phyloP scores from a whole-genome alignment of 2,797 vertebrate species.

The Malacoraja senta region DNA sequence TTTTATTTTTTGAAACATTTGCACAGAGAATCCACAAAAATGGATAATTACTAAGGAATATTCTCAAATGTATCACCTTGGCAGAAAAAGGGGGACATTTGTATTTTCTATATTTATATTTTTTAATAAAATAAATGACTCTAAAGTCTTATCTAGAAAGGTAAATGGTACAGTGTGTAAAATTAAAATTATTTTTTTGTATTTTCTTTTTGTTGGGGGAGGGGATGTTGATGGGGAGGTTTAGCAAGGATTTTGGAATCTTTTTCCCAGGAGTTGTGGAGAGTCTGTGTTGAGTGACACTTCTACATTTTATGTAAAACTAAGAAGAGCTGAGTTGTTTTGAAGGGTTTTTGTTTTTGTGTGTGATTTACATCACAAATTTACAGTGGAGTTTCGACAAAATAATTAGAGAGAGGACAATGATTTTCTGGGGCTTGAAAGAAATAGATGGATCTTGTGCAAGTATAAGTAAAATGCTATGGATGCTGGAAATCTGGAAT shows the following conservation, averaged over 20 bases:
- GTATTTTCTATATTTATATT: not conserved
- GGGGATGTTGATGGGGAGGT: not conserved
- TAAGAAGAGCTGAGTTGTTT: not conserved
- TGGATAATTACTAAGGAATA: no score
- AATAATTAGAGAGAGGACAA: not conserved
- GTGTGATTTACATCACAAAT: not conserved
- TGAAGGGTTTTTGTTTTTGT: no score
- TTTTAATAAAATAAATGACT: not conserved
- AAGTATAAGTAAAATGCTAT: not conserved
- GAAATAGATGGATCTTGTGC: not conserved
- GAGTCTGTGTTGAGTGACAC: not conserved
- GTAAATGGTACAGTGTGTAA: not conserved
- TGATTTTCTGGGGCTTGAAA: not conserved
- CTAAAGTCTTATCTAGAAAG: not conserved
- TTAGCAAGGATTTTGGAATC: not conserved
- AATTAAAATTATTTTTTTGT: not conserved
- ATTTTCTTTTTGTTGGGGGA: not conserved
- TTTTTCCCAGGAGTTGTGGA: not conserved
- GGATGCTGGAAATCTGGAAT: not conserved
- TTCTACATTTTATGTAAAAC: not conserved
- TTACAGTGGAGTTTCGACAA: not conserved
- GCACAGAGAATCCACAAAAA: not conserved
- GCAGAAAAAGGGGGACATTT: not conserved
- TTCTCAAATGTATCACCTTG: not conserved
- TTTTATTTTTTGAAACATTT: not conserved